Percentiles rank a stretch among this genome's conserved stretches.
These are phyloP conservation scores for Antrozous pallidus DNA, from an alignment of 2,797 vertebrate species.

Conservation along the genomic window DNA sequence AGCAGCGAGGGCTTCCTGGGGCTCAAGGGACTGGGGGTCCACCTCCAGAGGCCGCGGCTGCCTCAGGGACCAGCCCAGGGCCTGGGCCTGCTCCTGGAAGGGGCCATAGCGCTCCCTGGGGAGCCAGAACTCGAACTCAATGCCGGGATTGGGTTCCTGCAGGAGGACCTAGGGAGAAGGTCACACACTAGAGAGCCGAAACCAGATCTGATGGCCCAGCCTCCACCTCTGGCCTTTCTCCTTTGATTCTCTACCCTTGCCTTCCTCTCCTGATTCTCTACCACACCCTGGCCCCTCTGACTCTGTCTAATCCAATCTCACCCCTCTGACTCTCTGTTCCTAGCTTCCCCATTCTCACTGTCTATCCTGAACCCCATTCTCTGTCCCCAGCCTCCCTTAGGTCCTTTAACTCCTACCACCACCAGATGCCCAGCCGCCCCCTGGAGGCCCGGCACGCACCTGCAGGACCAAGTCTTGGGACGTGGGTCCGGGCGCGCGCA, in stretches of 20 bases:
- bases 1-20: background rate
- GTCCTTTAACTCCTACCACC: background rate
- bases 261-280: background rate
- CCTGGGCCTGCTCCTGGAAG: conserved; percentile 57
- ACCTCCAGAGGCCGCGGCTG: conserved; percentile 76
- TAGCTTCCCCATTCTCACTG: background rate
- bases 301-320: background rate
- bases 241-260: background rate
- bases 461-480: conserved; percentile 74
- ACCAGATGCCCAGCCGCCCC: background rate
- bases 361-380: rapidly evolving
- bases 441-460: conserved; percentile 12
- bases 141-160: conserved; percentile 82
- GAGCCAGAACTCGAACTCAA: conserved; percentile 86
- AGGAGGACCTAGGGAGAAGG: conserved; percentile 78
- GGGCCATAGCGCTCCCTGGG: conserved; percentile 69
- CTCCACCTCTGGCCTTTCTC: background rate
- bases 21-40: background rate
- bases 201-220: no score
- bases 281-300: background rate
- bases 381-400: background rate
- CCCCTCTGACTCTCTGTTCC: background rate
- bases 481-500: conserved; percentile 80
- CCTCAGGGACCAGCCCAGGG: conserved; percentile 63
- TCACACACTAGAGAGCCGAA: background rate